Conservation (phyloP, 2,888 invertebrate genomes). For the Cerceris rybyensis region DNA sequence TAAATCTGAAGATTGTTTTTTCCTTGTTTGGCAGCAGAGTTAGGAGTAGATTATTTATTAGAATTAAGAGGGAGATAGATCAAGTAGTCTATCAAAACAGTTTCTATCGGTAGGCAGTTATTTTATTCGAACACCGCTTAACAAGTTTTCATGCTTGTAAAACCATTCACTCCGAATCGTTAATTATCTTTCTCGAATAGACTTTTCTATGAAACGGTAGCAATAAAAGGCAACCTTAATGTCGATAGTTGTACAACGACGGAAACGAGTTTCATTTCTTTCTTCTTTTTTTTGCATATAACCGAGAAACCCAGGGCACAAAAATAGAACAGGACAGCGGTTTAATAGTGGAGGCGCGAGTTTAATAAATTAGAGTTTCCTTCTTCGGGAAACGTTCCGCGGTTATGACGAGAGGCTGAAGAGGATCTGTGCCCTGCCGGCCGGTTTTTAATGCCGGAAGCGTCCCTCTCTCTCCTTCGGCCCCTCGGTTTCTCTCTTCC, state of each 20-base stretch:
- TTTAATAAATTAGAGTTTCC: conserved; percentile 72
- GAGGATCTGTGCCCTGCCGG: conserved; percentile 71
- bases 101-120: neutral
- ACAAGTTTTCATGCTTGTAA: too few species aligned
- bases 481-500: conserved; percentile 56
- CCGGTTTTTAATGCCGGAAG: conserved; percentile 73
- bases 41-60: too few species aligned
- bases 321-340: conserved; percentile 1
- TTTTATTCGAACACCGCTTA: neutral
- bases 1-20: too few species aligned
- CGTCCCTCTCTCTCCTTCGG: conserved; percentile 48
- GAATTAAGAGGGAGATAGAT: too few species aligned
- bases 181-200: too few species aligned
- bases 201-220: too few species aligned
- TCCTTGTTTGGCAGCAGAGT: too few species aligned
- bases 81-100: neutral
- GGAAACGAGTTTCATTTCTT: neutral
- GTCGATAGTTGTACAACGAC: neutral
- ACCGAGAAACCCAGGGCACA: neutral
- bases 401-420: conserved; percentile 69
- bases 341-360: conserved; percentile 16
- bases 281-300: neutral
- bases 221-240: too few species aligned
- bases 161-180: too few species aligned
- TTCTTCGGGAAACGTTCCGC: conserved; percentile 70